A percentile compares a stretch with the other conserved stretches of the same genome.
Conservation (phyloP, 30 jellyfish, hydroid and myxozoan species). For the Clytia hemisphaerica region DNA sequence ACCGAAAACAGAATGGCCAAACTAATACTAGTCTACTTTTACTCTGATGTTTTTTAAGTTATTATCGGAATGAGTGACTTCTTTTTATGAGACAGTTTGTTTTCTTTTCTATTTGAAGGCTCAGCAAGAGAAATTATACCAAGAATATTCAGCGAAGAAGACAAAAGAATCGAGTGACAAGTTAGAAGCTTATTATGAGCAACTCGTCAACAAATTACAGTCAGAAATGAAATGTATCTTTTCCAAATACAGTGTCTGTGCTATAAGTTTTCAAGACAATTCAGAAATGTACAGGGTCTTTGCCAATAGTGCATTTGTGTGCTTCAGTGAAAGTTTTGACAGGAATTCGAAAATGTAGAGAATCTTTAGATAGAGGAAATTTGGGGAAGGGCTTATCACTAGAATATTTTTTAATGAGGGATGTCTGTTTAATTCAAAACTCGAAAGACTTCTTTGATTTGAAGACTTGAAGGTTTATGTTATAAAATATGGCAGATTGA, state of each 20-base stretch:
- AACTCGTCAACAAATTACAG: slow-evolving; percentile 69
- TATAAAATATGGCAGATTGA: too few relatives aligned
- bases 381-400: too few relatives aligned
- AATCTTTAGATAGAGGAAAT: too few relatives aligned
- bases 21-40: background rate
- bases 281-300: too few relatives aligned
- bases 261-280: background rate
- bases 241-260: slow-evolving; percentile 6
- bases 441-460: too few relatives aligned
- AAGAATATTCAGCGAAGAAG: slow-evolving; percentile 69
- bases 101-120: slow-evolving; percentile 34
- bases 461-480: too few relatives aligned
- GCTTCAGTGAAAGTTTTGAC: too few relatives aligned
- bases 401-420: too few relatives aligned
- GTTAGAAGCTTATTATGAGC: slow-evolving; percentile 81
- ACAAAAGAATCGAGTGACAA: slow-evolving; percentile 85
- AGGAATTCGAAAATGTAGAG: too few relatives aligned
- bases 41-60: background rate
- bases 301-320: too few relatives aligned
- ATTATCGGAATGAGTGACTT: background rate
- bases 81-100: background rate
- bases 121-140: slow-evolving; percentile 86
- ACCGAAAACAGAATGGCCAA: too few relatives aligned
- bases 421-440: too few relatives aligned
- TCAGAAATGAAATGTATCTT: slow-evolving; percentile 77